Conservation (phyloP, 2,797 vertebrate genomes). For the Eurystomus glaucurus region DNA sequence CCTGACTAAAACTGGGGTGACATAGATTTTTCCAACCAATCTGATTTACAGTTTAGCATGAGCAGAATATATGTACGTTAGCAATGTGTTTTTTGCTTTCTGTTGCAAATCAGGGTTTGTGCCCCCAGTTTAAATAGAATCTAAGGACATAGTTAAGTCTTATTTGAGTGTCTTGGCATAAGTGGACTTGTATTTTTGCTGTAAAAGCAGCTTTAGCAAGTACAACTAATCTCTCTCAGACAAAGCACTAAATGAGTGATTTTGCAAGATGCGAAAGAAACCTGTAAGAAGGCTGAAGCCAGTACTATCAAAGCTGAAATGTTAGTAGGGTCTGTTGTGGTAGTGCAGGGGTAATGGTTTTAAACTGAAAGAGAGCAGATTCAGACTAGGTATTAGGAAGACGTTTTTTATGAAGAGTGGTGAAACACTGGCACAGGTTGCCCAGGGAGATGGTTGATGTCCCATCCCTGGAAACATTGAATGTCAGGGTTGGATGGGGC, state of each 20-base stretch:
- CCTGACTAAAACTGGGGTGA: background rate
- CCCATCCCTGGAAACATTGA: background rate
- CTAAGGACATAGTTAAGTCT: background rate
- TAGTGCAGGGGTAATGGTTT: background rate
- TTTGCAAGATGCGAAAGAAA: background rate
- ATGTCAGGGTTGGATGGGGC: background rate
- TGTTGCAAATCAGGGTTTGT: background rate
- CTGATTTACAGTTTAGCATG: background rate
- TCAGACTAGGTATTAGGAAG: background rate
- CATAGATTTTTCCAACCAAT: background rate
- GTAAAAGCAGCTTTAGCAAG: background rate
- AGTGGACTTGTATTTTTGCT: background rate
- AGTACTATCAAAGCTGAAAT: background rate
- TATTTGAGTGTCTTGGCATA: background rate
- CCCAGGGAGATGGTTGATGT: background rate
- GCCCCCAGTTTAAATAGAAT: background rate
- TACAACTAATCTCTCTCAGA: background rate
- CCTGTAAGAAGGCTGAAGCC: background rate
- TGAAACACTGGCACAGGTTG: background rate
- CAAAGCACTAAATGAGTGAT: background rate
- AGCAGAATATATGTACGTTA: background rate
- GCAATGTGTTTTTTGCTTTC: background rate
- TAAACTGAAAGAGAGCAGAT: background rate
- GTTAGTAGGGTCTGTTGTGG: background rate
- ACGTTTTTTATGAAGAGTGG: background rate